Conservation (phyloP, 2,113 vertebrate genomes). For the Taurulus bubalis region DNA sequence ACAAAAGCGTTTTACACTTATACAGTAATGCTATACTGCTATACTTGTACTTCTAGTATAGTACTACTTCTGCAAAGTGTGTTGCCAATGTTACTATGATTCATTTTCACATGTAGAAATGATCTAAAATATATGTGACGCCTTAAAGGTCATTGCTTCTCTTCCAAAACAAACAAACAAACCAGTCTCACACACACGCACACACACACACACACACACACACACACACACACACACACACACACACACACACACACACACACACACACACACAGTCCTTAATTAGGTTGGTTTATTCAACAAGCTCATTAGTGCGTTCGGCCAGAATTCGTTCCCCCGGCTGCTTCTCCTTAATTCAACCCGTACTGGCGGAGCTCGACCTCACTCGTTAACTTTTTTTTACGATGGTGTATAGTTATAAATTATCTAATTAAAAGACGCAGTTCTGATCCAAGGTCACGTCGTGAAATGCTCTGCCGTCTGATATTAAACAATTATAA, state of each 20-base stretch:
- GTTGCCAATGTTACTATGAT: neutral
- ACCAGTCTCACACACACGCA: neutral
- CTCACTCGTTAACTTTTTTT: conserved; percentile 41
- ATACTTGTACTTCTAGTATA: neutral
- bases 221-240: conserved; percentile 3
- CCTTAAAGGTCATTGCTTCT: conserved; percentile 25
- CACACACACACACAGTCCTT: conserved; percentile 19
- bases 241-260: conserved; percentile 4
- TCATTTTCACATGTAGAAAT: neutral
- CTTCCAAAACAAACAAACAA: conserved; percentile 5
- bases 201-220: conserved; percentile 15
- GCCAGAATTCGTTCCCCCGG: conserved; percentile 32
- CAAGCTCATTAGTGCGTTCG: conserved; percentile 43
- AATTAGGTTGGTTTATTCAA: conserved; percentile 56
- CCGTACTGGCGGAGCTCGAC: conserved; percentile 25
- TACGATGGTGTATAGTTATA: neutral
- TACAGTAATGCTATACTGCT: neutral
- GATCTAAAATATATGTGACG: conserved; percentile 6
- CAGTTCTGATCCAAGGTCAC: conserved; percentile 25
- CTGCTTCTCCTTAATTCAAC: conserved; percentile 51
- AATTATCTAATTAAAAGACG: conserved; percentile 40
- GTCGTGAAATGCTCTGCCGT: neutral
- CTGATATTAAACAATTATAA: neutral
- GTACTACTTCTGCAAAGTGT: neutral
- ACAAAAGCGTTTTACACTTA: neutral